These are phyloP conservation scores for Scalopus aquaticus DNA, from an alignment of 2,113 vertebrate genomes.

Conservation along the genomic window DNA sequence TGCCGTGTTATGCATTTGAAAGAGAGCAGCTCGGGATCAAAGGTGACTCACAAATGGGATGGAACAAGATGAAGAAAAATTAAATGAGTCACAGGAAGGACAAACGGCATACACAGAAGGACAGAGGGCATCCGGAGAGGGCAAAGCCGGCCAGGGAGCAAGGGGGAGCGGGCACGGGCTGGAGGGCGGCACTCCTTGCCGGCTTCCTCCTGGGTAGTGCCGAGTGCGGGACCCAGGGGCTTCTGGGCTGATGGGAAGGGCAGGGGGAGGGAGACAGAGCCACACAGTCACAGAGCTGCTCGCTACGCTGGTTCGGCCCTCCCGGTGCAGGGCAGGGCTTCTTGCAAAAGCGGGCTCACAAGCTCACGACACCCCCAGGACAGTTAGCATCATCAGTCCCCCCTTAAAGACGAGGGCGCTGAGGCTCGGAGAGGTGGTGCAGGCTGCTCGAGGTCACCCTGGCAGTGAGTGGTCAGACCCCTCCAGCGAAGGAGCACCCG, in stretches of 20 bases:
- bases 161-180: not conserved
- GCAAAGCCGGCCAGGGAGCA: not conserved
- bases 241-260: not conserved
- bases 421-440: not conserved
- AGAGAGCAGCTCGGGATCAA: not conserved
- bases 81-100: not conserved
- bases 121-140: not conserved
- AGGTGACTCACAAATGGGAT: not conserved
- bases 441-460: not conserved
- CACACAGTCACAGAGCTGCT: fast-evolving
- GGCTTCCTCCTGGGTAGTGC: not conserved
- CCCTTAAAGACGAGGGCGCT: not conserved
- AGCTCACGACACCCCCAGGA: not conserved
- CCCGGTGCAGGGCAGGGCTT: not conserved
- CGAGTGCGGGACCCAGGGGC: too few species aligned
- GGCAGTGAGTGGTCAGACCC: not conserved
- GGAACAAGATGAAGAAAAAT: not conserved
- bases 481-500: too few species aligned
- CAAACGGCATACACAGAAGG: fast-evolving
- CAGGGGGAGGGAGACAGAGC: not conserved
- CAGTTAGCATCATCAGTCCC: fast-evolving
- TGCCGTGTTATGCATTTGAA: not conserved
- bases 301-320: too few species aligned
- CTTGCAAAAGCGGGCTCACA: fast-evolving
- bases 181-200: not conserved